phyloP scores from a whole-genome alignment of 2,113 vertebrate species.

The Thamnaconus septentrionalis region DNA sequence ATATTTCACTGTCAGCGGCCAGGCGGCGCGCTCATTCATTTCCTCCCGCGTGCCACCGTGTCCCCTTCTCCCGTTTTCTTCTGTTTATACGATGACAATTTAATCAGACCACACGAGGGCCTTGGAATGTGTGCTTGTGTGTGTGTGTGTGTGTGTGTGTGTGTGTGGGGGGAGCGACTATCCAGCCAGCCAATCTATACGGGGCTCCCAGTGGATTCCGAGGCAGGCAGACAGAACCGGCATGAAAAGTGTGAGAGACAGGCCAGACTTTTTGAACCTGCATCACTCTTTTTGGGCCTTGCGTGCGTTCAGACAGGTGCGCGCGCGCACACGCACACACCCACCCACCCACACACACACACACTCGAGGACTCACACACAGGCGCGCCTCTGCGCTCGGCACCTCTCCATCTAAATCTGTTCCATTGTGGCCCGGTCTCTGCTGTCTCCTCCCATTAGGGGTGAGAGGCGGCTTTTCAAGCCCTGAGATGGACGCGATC shows the following conservation, averaged over 20 bases:
- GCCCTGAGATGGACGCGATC: constrained; percentile 48
- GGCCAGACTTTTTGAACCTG: constrained; percentile 38
- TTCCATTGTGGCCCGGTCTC: constrained; percentile 60
- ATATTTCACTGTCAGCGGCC: constrained; percentile 97
- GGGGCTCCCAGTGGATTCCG: constrained; percentile 61
- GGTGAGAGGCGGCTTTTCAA: constrained; percentile 52
- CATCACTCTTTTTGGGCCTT: constrained; percentile 38
- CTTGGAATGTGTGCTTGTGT: constrained; percentile 54
- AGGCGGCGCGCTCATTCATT: constrained; percentile 86
- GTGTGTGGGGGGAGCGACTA: constrained; percentile 81
- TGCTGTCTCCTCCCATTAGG: constrained; percentile 67
- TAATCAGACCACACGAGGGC: constrained; percentile 88
- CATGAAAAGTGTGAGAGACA: constrained; percentile 57
- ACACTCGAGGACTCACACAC: constrained; percentile 4
- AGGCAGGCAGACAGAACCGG: constrained; percentile 43
- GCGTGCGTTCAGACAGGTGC: constrained; percentile 6
- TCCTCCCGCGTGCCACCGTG: constrained; percentile 55
- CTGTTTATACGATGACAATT: constrained; percentile 84
- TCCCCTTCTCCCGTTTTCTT: constrained; percentile 39
- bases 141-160: constrained; percentile 70
- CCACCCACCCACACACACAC: constrained; percentile 9
- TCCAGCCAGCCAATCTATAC: constrained; percentile 68
- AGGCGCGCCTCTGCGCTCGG: background rate
- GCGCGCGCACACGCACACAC: too few species aligned
- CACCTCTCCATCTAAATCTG: constrained; percentile 70